Evolutionary conservation across 1,140 invertebrate genomes (phyloP).

Genomic region (Musca domestica): DNA sequence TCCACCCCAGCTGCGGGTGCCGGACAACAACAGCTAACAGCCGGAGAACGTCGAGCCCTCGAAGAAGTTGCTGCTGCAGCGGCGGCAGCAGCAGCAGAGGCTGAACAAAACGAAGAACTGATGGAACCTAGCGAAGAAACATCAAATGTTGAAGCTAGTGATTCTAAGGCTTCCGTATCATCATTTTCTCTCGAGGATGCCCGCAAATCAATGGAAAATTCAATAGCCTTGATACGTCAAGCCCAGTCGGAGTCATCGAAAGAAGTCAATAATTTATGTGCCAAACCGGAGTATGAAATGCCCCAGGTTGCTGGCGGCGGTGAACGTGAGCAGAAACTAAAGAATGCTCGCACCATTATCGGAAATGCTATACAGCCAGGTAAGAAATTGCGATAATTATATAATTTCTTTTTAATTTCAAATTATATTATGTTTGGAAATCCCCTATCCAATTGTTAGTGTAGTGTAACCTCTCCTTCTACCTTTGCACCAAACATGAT

Average conservation of each 20-base stretch:
- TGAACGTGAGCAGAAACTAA: constrained; percentile 57
- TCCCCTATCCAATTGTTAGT: not conserved
- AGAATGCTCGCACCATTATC: constrained; percentile 60
- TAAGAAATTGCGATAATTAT: constrained; percentile 27
- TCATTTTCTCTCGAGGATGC: constrained; percentile 50
- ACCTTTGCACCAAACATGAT: too few relatives aligned
- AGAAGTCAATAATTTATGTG: constrained; percentile 51
- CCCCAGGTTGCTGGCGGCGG: constrained; percentile 29
- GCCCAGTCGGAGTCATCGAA: constrained; percentile 53
- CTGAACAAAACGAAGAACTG: constrained; percentile 19
- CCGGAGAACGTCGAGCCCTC: constrained; percentile 39
- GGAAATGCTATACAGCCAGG: constrained; percentile 59
- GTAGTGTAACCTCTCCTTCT: not conserved
- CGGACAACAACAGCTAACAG: constrained; percentile 43
- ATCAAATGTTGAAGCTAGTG: constrained; percentile 36
- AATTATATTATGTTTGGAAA: not conserved
- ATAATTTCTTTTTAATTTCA: not conserved
- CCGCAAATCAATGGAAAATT: constrained; percentile 54
- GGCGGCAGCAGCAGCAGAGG: constrained; percentile 37
- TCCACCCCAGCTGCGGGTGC: constrained; percentile 58
- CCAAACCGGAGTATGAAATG: constrained; percentile 47
- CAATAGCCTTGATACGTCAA: constrained; percentile 53
- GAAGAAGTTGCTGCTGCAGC: constrained; percentile 48
- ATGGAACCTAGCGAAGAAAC: constrained; percentile 25
- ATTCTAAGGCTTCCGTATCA: constrained; percentile 48